Evolutionary conservation across 2,113 vertebrate species (phyloP).

Genomic region (Mustela lutreola): DNA sequence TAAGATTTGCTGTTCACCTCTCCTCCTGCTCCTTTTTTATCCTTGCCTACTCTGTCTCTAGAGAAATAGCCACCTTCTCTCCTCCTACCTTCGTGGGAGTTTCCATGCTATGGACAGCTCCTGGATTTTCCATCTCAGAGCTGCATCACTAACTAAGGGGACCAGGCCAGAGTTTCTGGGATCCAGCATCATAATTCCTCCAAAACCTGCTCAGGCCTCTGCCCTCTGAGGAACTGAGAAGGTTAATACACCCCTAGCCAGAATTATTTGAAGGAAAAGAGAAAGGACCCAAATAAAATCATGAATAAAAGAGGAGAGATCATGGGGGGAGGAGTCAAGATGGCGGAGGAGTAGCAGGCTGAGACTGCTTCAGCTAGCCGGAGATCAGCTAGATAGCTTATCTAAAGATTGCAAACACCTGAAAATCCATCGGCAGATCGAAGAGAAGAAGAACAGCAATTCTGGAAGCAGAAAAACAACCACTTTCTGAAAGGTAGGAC

Average conservation of each 20-base stretch:
- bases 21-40: rapidly evolving
- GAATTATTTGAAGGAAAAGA: background rate
- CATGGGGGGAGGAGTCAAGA: no score
- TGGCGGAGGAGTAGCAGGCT: no score
- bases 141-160: background rate
- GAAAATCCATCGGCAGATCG: no score
- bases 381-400: no score
- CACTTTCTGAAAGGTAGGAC: no score
- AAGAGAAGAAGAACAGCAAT: no score
- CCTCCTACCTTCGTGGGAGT: background rate
- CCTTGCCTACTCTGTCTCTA: no score
- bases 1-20: background rate
- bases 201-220: background rate
- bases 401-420: no score
- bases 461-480: no score
- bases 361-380: no score
- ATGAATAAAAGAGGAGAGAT: no score
- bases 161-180: background rate
- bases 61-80: background rate
- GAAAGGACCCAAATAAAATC: no score
- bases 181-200: background rate
- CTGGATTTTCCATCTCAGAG: background rate
- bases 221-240: background rate
- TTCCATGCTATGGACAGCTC: rapidly evolving
- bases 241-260: background rate